These are phyloP conservation scores for Hypothenemus hampei DNA, from an alignment of 1,140 invertebrate genomes.

Conservation along the genomic window DNA sequence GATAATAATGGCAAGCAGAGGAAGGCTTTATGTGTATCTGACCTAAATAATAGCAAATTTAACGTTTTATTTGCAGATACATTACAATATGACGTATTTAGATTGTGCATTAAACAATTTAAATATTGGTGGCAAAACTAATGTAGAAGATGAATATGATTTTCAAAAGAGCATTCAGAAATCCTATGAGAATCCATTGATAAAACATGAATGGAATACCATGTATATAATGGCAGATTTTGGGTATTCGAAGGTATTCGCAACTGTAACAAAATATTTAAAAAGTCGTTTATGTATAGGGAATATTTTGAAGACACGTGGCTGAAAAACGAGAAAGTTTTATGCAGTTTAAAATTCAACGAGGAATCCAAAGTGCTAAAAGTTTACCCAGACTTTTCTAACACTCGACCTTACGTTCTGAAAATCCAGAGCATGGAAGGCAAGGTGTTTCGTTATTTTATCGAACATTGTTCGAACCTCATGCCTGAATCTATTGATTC, in stretches of 20 bases:
- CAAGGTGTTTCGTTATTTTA: constrained; percentile 19
- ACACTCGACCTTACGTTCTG: constrained; percentile 24
- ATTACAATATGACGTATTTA: too few species aligned
- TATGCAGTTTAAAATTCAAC: constrained; percentile 38
- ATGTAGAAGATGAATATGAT: too few species aligned
- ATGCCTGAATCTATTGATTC: constrained; percentile 20
- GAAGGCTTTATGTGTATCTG: too few species aligned
- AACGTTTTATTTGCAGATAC: too few species aligned
- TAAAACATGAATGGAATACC: constrained; percentile 14
- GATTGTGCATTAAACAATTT: too few species aligned
- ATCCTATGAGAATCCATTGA: constrained; percentile 21
- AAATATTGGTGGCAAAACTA: too few species aligned
- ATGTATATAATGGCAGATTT: constrained; percentile 41
- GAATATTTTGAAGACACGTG: constrained; percentile 39
- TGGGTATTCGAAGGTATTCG: constrained; percentile 27
- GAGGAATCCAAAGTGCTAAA: constrained; percentile 26
- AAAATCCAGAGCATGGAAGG: constrained; percentile 10
- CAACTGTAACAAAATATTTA: neutral
- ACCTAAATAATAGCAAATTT: too few species aligned
- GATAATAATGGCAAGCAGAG: too few species aligned
- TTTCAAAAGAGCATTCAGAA: constrained; percentile 16
- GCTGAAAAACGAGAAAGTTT: constrained; percentile 36
- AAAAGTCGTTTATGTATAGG: constrained; percentile 31
- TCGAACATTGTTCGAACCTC: constrained; percentile 23
- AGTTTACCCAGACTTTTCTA: constrained; percentile 40